These are phyloP conservation scores for Talpa occidentalis DNA, from an alignment of 2,113 vertebrate genomes.

Conservation along the genomic window DNA sequence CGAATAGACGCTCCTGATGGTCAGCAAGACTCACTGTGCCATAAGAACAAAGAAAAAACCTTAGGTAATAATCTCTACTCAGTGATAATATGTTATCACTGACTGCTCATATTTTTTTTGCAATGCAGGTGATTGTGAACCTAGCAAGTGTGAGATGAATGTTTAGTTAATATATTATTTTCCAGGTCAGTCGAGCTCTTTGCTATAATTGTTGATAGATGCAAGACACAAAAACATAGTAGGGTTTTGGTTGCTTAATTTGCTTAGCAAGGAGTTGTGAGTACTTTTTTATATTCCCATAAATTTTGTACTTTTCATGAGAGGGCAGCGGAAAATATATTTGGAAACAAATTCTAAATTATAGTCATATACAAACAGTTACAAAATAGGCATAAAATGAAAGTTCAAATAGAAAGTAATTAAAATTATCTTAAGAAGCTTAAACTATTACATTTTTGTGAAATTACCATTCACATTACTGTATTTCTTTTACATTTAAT, in stretches of 20 bases:
- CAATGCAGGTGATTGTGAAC: background rate
- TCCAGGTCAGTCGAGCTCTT: background rate
- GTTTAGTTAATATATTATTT: background rate
- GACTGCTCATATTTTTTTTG: background rate
- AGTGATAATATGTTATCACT: background rate
- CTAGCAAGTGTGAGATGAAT: background rate
- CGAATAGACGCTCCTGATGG: conserved; percentile 88
- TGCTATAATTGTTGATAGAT: too few species aligned
- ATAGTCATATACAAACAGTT: too few species aligned
- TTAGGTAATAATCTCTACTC: conserved; percentile 86
- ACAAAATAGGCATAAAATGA: too few species aligned
- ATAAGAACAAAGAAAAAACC: conserved; percentile 87
- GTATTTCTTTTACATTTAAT: background rate
- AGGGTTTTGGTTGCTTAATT: too few species aligned
- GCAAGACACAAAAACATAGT: too few species aligned
- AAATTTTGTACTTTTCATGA: too few species aligned
- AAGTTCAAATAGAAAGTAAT: too few species aligned
- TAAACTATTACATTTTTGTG: background rate
- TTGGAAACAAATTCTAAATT: too few species aligned
- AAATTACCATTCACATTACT: background rate
- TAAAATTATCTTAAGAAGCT: too few species aligned
- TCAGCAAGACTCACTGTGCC: conserved; percentile 87
- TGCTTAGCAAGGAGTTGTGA: too few species aligned
- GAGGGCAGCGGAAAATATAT: too few species aligned
- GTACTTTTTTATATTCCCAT: too few species aligned